Evolutionary conservation across 2,113 vertebrate genomes (phyloP).

Genomic region (Centropus bengalensis): DNA sequence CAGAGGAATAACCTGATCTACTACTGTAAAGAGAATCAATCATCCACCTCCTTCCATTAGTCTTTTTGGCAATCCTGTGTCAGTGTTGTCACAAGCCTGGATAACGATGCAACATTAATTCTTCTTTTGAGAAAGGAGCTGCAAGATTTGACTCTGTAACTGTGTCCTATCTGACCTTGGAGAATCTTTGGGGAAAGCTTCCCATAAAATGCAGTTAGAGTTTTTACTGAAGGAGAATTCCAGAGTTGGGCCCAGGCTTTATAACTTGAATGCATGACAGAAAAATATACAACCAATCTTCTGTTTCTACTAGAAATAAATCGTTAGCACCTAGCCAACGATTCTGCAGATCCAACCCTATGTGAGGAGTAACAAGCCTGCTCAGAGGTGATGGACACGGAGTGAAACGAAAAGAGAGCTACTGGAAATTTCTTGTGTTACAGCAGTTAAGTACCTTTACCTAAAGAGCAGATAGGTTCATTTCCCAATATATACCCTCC

Average conservation of each 20-base stretch:
- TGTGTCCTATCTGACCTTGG: conserved; percentile 25
- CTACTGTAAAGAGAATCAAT: conserved; percentile 34
- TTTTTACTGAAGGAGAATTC: not conserved
- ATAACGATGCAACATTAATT: conserved; percentile 44
- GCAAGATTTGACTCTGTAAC: not conserved
- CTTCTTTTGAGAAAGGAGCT: not conserved
- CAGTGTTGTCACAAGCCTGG: conserved; percentile 23
- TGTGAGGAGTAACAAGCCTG: not conserved
- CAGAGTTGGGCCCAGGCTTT: not conserved
- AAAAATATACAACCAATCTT: not conserved
- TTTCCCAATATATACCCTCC: not conserved
- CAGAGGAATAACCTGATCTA: conserved; percentile 31
- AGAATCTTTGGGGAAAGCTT: not conserved
- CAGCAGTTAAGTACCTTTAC: not conserved
- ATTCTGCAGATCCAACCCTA: not conserved
- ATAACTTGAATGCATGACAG: not conserved
- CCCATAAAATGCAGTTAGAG: not conserved
- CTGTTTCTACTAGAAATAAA: not conserved
- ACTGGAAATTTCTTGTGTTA: not conserved
- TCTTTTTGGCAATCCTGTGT: conserved; percentile 40
- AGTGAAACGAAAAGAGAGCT: not conserved
- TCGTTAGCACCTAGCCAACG: not conserved
- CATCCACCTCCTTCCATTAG: conserved; percentile 19
- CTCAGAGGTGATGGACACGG: not conserved
- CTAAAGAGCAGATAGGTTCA: not conserved